Evolutionary conservation across 2,113 vertebrate species (phyloP).

Genomic region (Ovis aries): ARS-UI_Ramb_v3.0 NC_056060.1:7918001-7918500

Average conservation of each 20-base stretch:
- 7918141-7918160: not conserved
- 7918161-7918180: not conserved
- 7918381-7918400: not conserved
- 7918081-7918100: not conserved
- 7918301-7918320: not conserved
- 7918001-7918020: not conserved
- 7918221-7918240: not conserved
- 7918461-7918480: not conserved
- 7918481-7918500: not conserved
- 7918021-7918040: not conserved
- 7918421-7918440: not conserved
- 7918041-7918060: not conserved
- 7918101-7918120: not conserved
- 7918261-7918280: not conserved
- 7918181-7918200: not conserved
- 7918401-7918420: fast-evolving
- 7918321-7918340: not conserved
- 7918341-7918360: not conserved
- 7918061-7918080: not conserved
- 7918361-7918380: not conserved
- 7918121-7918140: not conserved
- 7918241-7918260: not conserved
- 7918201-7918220: constrained; percentile 40
- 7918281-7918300: not conserved
- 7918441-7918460: not conserved